Evolutionary conservation across 2,888 invertebrate genomes (phyloP).

Genomic region (Chloromyia formosa): DNA sequence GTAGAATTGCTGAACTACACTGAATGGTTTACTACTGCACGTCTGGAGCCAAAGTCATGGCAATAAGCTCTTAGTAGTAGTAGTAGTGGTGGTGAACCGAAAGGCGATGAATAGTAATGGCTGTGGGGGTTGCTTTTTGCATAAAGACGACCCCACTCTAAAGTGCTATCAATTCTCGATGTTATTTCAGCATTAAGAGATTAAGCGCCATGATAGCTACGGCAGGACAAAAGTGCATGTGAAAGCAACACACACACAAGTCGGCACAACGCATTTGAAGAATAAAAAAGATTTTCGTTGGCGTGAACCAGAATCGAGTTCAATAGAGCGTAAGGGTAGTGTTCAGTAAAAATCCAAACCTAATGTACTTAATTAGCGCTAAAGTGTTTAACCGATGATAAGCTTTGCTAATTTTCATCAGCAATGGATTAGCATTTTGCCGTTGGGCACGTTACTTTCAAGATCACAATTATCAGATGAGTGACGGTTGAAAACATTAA

Average conservation of each 20-base stretch:
- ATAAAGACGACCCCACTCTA: constrained; percentile 44
- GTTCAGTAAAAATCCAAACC: too few relatives aligned
- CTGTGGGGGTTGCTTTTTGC: constrained; percentile 38
- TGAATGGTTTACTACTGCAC: neutral
- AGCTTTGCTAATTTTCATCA: too few relatives aligned
- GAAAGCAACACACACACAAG: neutral
- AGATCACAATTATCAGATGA: too few relatives aligned
- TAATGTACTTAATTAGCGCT: too few relatives aligned
- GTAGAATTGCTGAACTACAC: neutral
- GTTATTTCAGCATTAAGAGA: constrained; percentile 48
- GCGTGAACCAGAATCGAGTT: too few relatives aligned
- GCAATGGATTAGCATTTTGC: too few relatives aligned
- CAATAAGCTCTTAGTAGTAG: constrained; percentile 28
- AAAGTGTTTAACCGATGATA: too few relatives aligned
- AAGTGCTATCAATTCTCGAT: constrained; percentile 50
- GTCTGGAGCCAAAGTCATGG: constrained; percentile 29
- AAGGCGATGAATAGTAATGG: constrained; percentile 43
- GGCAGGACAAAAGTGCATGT: neutral
- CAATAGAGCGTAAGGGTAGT: too few relatives aligned
- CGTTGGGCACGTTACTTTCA: too few relatives aligned
- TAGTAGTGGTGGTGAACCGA: constrained; percentile 17
- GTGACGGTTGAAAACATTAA: too few relatives aligned
- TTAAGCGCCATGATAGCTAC: constrained; percentile 45
- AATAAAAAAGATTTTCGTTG: too few relatives aligned
- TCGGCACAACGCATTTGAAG: too few relatives aligned